phyloP scores from a whole-genome alignment of 1,140 invertebrate species.

The Brachionus angularis region DNA sequence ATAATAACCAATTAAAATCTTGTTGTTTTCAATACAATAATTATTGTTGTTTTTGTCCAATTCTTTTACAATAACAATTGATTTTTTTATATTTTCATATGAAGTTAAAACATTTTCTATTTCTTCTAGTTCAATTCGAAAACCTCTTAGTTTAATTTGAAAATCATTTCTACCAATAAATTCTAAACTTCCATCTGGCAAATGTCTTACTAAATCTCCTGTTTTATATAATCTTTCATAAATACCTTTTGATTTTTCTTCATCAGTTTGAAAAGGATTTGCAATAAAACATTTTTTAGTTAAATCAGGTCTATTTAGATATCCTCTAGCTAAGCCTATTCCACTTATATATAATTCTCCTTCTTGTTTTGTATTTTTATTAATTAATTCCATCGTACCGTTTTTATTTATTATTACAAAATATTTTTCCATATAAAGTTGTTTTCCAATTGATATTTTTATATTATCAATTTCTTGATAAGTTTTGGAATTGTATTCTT shows the following conservation, averaged over 20 bases:
- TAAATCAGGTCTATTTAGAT: neutral
- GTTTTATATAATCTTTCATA: conserved; percentile 46
- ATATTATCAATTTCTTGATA: no score
- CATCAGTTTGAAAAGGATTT: no score
- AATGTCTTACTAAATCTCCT: conserved; percentile 48
- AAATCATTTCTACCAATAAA: conserved; percentile 48
- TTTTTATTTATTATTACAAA: no score
- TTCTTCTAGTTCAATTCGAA: conserved; percentile 48
- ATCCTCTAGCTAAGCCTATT: neutral
- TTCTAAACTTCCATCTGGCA: conserved; percentile 47
- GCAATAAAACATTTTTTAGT: neutral
- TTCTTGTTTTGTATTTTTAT: no score
- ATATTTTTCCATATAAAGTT: no score
- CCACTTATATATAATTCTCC: conserved; percentile 3
- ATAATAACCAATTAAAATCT: no score
- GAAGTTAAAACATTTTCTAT: conserved; percentile 47
- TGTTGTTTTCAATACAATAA: no score
- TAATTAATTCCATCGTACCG: no score
- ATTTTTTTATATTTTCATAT: neutral
- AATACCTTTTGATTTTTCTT: no score
- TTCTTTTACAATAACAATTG: neutral
- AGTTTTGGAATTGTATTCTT: no score
- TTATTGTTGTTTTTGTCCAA: neutral
- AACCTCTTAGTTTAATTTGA: conserved; percentile 49
- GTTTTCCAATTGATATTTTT: no score